Base-by-base conservation (phyloP, 2,797 vertebrate species). In the Micrastur ruficollis region DNA sequence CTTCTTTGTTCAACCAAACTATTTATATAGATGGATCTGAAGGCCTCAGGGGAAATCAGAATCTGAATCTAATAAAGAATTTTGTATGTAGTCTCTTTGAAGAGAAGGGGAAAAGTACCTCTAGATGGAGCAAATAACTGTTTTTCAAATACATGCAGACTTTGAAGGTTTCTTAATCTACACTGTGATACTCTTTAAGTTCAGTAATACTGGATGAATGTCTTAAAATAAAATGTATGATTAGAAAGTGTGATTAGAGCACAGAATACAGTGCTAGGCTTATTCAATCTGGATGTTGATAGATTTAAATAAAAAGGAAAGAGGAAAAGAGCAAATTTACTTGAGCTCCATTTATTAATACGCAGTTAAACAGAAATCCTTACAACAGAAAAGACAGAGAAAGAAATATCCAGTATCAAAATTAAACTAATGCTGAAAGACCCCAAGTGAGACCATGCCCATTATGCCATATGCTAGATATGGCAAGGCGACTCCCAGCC, bases 1-100 rank as follows among this genome's bases (percentile, higher is more conserved):
- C 49, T 85, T 86, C 91, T 95, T 95, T 97, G 94, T 96, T 91
- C 56, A 74, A 56, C 68, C 34, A 36, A 44, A 65, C 91, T 95
- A 74, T 95, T 95, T 95, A 75, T 93, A 88, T 71, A 91, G 68
- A 44, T 70, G 50, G 49, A 58, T 85, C 61, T 83, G 53, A 89
- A 71, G 46, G 55, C 73, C 93, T 65, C 75, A 36, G 40, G 65
- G 89, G 79, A 96, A 91, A 75, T 78, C 29, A 85, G 59, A 89
- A 87, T 71, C 52, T 66, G 79, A 81, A 80, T 73, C n/a, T 80
- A 67, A 70, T 75, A 32, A 15, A 87, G 61, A 61, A 58, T 66
- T 83, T 66, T 86, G 2, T 78, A 14, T 40, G 25, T 58, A 72
- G 61, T 29, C 19, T 90, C 44, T 81, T 80, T 78, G 81, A 74